A percentile compares a stretch with the other conserved stretches of the same genome.
These are phyloP conservation scores for Megamerina dolium DNA, from an alignment of 2,888 invertebrate genomes.

Conservation along the genomic window DNA sequence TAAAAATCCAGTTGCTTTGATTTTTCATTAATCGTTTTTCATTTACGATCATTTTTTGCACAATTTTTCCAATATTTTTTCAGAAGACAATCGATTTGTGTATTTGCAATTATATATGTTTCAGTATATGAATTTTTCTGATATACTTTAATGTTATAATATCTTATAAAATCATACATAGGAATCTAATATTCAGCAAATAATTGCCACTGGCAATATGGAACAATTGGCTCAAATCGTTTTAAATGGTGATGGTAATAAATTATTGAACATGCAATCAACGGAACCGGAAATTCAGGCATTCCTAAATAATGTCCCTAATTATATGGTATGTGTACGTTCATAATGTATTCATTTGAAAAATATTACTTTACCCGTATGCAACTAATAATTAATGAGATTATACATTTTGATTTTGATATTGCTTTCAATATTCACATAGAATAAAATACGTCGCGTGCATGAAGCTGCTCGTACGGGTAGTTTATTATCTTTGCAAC, in stretches of 20 bases:
- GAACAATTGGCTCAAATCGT: slow-evolving; percentile 85
- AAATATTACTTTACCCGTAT: background rate
- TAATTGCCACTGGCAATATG: slow-evolving; percentile 73
- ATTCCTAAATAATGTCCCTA: slow-evolving; percentile 80
- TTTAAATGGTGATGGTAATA: slow-evolving; percentile 78
- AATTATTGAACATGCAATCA: slow-evolving; percentile 64
- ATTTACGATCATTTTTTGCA: background rate
- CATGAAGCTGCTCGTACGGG: slow-evolving; percentile 82
- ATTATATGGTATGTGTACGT: slow-evolving; percentile 66
- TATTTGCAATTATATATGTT: background rate
- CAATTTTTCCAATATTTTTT: background rate
- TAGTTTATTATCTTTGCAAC: slow-evolving; percentile 75
- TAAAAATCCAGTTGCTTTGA: background rate
- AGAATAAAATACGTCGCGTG: slow-evolving; percentile 86
- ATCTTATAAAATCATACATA: slow-evolving; percentile 34
- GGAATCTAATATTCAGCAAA: slow-evolving; percentile 60
- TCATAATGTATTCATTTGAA: background rate
- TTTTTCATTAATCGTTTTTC: background rate
- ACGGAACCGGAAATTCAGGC: slow-evolving; percentile 74
- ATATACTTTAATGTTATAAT: background rate
- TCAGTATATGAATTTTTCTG: background rate
- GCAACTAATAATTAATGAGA: background rate
- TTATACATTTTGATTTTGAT: background rate
- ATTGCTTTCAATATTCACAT: too few relatives aligned
- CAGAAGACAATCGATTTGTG: too few relatives aligned